phyloP scores from a whole-genome alignment of 2,113 vertebrate genomes.

The Hiodon tergisus region DNA sequence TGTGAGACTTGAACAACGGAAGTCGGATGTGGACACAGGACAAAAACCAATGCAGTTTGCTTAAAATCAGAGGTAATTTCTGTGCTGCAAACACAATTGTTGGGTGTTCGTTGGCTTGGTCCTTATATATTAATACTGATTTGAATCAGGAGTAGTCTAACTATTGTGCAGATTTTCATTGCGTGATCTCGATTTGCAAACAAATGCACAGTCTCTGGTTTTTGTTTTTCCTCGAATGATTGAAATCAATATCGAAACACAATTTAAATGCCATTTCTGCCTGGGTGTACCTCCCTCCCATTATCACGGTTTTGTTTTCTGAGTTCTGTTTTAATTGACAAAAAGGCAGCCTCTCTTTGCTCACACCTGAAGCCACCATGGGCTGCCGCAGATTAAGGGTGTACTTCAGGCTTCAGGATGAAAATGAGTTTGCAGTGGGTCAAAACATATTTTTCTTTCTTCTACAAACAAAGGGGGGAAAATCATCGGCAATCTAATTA shows the following conservation, averaged over 20 bases:
- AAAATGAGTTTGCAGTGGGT: neutral
- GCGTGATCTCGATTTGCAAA: conserved; percentile 2
- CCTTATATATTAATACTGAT: neutral
- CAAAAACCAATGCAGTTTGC: too few species aligned
- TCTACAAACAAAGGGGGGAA: too few species aligned
- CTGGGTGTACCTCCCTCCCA: neutral
- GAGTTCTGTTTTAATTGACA: neutral
- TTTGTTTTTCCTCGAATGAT: neutral
- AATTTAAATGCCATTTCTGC: neutral
- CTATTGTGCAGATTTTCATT: neutral
- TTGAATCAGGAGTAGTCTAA: neutral
- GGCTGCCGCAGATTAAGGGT: neutral
- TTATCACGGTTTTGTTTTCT: neutral
- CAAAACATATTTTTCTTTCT: too few species aligned
- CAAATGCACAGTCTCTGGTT: neutral
- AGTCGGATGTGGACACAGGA: too few species aligned
- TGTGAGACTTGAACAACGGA: too few species aligned
- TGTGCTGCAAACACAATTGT: neutral
- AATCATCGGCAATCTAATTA: too few species aligned
- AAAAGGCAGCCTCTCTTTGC: neutral
- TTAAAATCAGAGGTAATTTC: neutral
- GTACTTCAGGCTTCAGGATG: neutral
- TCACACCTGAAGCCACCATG: neutral
- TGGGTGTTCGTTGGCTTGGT: neutral
- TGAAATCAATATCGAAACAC: conserved; percentile 9